These are phyloP conservation scores for Bos javanicus DNA, from an alignment of 2,113 vertebrate species.

Conservation along the genomic window DNA sequence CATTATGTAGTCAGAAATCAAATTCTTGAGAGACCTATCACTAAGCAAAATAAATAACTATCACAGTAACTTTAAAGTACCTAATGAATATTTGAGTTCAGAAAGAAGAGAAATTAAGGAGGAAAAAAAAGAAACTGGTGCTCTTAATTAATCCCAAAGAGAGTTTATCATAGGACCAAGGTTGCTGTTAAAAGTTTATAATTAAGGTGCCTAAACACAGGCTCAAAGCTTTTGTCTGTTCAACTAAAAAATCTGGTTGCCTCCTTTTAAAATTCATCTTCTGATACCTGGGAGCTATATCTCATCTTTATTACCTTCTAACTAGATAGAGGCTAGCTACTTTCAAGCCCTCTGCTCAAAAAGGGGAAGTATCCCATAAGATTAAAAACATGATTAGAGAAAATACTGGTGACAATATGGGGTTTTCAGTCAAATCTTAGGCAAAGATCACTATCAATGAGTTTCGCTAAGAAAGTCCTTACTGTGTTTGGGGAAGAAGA, in stretches of 20 bases:
- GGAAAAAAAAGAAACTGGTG: neutral
- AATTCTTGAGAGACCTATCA: neutral
- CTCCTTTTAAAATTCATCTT: conserved; percentile 20
- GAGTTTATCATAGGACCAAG: neutral
- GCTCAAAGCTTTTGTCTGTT: neutral
- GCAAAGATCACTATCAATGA: neutral
- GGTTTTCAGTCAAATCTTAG: conserved; percentile 4
- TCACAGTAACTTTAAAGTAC: conserved; percentile 3
- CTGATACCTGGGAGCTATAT: neutral
- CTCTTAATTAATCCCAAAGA: conserved; percentile 36
- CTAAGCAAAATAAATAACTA: neutral
- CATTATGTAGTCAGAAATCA: neutral
- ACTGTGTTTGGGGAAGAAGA: neutral
- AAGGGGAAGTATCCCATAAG: neutral
- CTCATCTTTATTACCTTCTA: conserved; percentile 16
- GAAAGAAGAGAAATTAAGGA: neutral
- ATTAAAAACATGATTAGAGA: neutral
- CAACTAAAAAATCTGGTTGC: neutral
- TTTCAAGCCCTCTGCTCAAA: conserved; percentile 11
- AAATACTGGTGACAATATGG: neutral
- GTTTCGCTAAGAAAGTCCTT: neutral
- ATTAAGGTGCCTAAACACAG: conserved; percentile 10
- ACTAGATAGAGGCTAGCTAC: neutral
- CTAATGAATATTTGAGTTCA: conserved; percentile 8
- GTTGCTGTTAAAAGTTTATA: conserved; percentile 38